Conservation (phyloP, 1,140 invertebrate genomes). For the Whitmania pigra region DNA sequence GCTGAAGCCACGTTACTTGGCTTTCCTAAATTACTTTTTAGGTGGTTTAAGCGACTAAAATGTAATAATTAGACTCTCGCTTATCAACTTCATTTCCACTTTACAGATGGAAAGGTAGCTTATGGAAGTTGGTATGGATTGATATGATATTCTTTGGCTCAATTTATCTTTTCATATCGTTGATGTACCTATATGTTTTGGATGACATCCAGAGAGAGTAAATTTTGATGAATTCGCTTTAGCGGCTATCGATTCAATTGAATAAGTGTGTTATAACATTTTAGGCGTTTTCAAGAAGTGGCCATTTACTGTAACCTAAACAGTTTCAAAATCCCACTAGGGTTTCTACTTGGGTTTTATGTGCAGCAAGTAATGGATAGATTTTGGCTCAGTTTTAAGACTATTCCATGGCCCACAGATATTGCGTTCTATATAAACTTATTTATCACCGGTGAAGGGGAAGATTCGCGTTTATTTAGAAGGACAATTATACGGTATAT, state of each 20-base stretch:
- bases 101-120: constrained; percentile 77
- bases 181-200: constrained; percentile 72
- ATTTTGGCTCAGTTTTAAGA: constrained; percentile 40
- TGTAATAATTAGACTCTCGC: no score
- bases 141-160: constrained; percentile 75
- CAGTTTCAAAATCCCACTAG: constrained; percentile 42
- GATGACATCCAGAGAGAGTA: constrained; percentile 57
- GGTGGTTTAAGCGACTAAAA: background rate
- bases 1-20: constrained; percentile 10
- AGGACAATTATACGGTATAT: constrained; percentile 73
- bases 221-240: no score
- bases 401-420: constrained; percentile 13
- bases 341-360: constrained; percentile 74
- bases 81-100: constrained; percentile 35
- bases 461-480: constrained; percentile 68
- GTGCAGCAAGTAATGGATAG: constrained; percentile 79
- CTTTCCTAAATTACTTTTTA: background rate
- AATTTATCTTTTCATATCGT: constrained; percentile 72
- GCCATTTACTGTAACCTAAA: constrained; percentile 29
- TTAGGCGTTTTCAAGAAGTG: constrained; percentile 46
- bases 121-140: constrained; percentile 89
- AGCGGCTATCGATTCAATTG: no score
- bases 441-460: constrained; percentile 54
- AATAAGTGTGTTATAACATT: background rate
- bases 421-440: background rate